Evolutionary conservation across 2,888 invertebrate genomes (phyloP), one percentile per base, ranked within the genome.

Genomic region (Ferrisia virgata): DNA sequence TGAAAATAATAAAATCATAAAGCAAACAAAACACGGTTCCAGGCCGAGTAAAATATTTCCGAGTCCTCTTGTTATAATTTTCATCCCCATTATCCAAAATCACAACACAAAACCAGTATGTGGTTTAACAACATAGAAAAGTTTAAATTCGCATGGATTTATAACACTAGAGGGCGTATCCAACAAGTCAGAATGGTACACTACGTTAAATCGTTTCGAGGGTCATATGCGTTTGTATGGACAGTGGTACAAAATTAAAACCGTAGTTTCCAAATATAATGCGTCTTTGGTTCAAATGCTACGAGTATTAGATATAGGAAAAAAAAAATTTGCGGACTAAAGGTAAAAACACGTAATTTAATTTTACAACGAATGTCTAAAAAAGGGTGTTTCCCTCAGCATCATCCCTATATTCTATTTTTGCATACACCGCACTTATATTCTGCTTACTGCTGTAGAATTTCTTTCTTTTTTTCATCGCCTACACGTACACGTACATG

Each of bases 1-100:
- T n/a, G 33, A 72, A 72, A 72, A 72, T 64, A 64, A 64, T 72
- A 72, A 72, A 72, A 72, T 72, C 33, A 72, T 72, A 72, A 72
- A 33, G 72, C 72, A 72, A 72, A 72, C 33, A 72, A 72, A 72
- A 72, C 72, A 72, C 72, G 72, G 72, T 72, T 72, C n/a, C 72
- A 72, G 72, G 72, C 72, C 36, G 72, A 33, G 33, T 33, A n/a
- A 72, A 72, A 72, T 72, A 72, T 72, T 72, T 72, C 72, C 72
- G 72, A 15, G 33, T 72, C 33, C 72, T 72, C 72, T 28, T 33
- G 72, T 72, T 72, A 72, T 72, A 72, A 72, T 72, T 72, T 72
- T 33, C 31, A 72, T 72, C 72, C 72, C 72, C 33, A 33, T 72
- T 72, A 72, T 72, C 72, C 72, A 28, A 72, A 72, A 72, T 72